A percentile compares a stretch with the other conserved stretches of the same genome.
These are phyloP conservation scores for Emys orbicularis DNA, from an alignment of 2,797 vertebrate species.

Conservation along the genomic window DNA sequence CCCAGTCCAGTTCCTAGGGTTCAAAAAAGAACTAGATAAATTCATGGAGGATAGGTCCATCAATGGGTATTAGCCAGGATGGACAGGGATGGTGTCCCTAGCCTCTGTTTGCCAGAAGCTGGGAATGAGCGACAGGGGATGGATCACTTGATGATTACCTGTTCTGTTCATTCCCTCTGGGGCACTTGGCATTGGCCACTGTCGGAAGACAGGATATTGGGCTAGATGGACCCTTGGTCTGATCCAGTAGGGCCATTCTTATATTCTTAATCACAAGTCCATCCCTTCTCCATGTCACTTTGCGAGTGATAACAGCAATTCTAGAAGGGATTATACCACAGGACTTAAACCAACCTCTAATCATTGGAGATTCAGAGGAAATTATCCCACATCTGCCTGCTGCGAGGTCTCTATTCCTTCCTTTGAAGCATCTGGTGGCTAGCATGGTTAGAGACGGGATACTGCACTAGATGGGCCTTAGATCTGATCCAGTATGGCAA, in stretches of 20 bases:
- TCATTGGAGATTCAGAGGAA: background rate
- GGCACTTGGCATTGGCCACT: too few species aligned
- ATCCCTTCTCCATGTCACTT: background rate
- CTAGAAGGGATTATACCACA: background rate
- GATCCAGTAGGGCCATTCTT: too few species aligned
- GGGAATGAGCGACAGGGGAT: too few species aligned
- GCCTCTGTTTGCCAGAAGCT: too few species aligned
- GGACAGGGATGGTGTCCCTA: too few species aligned
- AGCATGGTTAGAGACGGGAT: background rate
- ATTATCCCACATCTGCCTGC: background rate
- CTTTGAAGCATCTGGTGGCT: rapidly evolving
- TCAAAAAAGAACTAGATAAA: too few species aligned
- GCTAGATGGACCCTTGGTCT: too few species aligned
- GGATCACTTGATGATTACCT: too few species aligned
- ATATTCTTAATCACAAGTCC: background rate
- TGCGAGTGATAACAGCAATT: background rate
- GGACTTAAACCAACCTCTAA: background rate
- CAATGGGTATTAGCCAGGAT: too few species aligned
- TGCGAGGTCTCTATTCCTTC: rapidly evolving
- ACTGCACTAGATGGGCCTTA: background rate
- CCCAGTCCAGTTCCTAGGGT: background rate
- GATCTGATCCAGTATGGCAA: background rate
- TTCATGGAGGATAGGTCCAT: too few species aligned
- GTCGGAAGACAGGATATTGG: too few species aligned
- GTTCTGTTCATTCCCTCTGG: too few species aligned